Base-by-base conservation (phyloP, 37 sponge, comb jelly and placozoan species). In the Beroe forskalii region DNA sequence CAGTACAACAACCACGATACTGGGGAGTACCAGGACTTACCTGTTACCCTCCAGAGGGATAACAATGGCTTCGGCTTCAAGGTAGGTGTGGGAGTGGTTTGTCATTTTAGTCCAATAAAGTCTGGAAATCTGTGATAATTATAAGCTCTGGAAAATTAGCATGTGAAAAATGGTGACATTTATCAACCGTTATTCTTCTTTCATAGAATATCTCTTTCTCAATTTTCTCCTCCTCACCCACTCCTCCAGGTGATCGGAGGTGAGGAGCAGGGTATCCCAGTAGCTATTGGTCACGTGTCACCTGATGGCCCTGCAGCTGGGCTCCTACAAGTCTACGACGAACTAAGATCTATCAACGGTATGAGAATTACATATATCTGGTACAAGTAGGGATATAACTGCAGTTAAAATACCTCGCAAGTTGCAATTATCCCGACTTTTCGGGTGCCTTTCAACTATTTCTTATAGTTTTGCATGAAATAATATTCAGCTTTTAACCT, bases 251-350 rank as follows among this genome's bases (percentile, higher is more conserved):
- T 92, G 4, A 61, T 89, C 6, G 92, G 92, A 0, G 92, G 92
- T n/a, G 89, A 64, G 41, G 92, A 92, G 76, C 89, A 92, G 91
- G 92, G 92, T 1, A 90, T 89, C 6, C 92, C 76, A n/a, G 92
- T 92, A 4, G 55, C 62, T 90, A 63, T 61, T n/a, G 90, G 80
- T n/a, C 44, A 42, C 42, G 75, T 67, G 24, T 19, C 60, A 19
- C 91, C 91, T 17, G 91, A 61, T 9, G 69, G 91, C 19, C 62
- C 76, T 44, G 86, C 86, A 1, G 55, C 28, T 14, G 86, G 86
- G 14, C 55, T 44, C 1, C 48, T 80, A 44, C 86, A 80, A 44
- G 40, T 80, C 3, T 80, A 80, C 55, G 86, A 80, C 40, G 86
- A 80, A 44, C 28, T 80, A n/a, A 39, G 86, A 39, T 41, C 86